Conservation (phyloP, 2,113 vertebrate species). For the Scophthalmus maximus region DNA sequence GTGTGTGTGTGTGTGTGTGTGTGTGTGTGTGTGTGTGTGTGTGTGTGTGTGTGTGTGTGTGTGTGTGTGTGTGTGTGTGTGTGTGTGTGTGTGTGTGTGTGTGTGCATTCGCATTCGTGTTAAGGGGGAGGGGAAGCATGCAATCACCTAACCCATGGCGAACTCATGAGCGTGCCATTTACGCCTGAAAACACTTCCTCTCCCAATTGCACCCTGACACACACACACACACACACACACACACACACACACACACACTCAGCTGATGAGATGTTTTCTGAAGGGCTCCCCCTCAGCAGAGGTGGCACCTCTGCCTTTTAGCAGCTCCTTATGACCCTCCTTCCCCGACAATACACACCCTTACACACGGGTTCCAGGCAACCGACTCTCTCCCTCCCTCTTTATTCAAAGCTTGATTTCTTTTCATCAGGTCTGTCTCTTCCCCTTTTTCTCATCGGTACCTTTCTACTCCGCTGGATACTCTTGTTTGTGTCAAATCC, state of each 20-base stretch:
- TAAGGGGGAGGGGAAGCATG: slow-evolving; percentile 49
- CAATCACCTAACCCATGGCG: slow-evolving; percentile 49
- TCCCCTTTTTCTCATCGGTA: slow-evolving; percentile 68
- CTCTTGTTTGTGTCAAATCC: slow-evolving; percentile 71
- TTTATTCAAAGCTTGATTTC: slow-evolving; percentile 73
- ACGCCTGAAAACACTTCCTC: slow-evolving; percentile 67
- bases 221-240: slow-evolving; percentile 27
- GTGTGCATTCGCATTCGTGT: slow-evolving; percentile 17
- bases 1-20: slow-evolving; percentile 15
- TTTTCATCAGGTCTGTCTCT: slow-evolving; percentile 66
- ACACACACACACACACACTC: slow-evolving; percentile 31
- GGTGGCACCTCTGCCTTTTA: slow-evolving; percentile 79
- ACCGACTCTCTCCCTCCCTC: slow-evolving; percentile 53
- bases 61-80: slow-evolving; percentile 27
- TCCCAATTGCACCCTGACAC: slow-evolving; percentile 42
- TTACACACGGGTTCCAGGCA: slow-evolving; percentile 59
- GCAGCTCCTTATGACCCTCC: slow-evolving; percentile 77
- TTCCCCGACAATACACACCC: slow-evolving; percentile 65
- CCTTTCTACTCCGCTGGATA: slow-evolving; percentile 71
- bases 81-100: slow-evolving; percentile 15
- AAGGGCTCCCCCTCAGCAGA: slow-evolving; percentile 69
- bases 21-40: slow-evolving; percentile 42
- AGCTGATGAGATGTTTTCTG: slow-evolving; percentile 68
- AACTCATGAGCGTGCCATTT: slow-evolving; percentile 44
- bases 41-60: slow-evolving; percentile 20